Evolutionary conservation across 2,797 vertebrate species (phyloP), one percentile per base, ranked within the genome.

Genomic region (Siniperca obscura): DNA sequence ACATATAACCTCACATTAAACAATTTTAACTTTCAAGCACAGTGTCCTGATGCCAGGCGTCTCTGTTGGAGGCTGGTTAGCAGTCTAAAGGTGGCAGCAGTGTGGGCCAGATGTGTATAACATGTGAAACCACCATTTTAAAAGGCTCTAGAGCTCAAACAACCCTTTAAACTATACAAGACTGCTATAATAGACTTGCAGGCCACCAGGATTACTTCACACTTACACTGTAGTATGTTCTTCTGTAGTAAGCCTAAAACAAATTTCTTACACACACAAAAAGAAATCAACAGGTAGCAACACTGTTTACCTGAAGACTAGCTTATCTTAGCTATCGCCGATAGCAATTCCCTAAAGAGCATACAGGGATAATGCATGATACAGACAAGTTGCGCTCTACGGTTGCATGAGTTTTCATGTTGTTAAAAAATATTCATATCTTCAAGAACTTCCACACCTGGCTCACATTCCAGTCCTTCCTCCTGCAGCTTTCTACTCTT

Each of bases 91-190:
- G 81, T 85, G 81, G 82, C 74, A 64, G 74, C 74, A 74, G 78
- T 57, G 65, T 71, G 66, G 7, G 52, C 77, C 86, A 89, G 79
- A 90, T 86, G 85, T 88, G 76, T 36, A 38, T 30, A 74, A 79
- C 62, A 84, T 70, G 68, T 72, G 55, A 88, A 82, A 87, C 62
- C 70, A 67, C 74, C 56, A 74, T 87, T 90, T 92, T 81, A 82
- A 86, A 89, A 74, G 57, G 56, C 25, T 72, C 57, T 46, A 30
- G 60, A 87, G 66, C 74, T 81, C 56, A 70, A 71, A 59, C 64
- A 60, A 78, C 16, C 64, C 42, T 74, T 86, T 72, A 83, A 88
- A 89, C 76, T 67, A 42, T 30, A 66, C 68, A 61, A 17, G 64
- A 22, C 59, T 52, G 64, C 56, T 69, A 17, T 66, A 82, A 87